Evolutionary conservation across 2,888 invertebrate species (phyloP).

Genomic region (Melanotus villosus): DNA sequence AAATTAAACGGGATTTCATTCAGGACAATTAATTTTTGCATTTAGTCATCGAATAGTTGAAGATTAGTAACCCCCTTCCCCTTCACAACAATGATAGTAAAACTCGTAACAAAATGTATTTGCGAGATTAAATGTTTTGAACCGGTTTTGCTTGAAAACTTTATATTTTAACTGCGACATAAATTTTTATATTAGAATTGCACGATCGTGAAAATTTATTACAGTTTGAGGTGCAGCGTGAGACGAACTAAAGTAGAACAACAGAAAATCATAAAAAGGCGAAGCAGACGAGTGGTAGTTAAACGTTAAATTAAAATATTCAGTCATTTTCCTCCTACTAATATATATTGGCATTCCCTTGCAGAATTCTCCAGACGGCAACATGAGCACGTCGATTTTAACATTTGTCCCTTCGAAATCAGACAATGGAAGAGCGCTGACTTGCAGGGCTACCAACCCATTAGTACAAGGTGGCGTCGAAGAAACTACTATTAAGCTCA

Average conservation of each 20-base stretch:
- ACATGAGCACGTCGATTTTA: slow-evolving; percentile 84
- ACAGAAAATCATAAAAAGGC: not conserved
- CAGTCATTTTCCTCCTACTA: not conserved
- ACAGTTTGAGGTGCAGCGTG: slow-evolving; percentile 66
- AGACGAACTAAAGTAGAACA: not conserved
- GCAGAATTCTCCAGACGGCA: slow-evolving; percentile 86
- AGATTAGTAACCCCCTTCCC: not conserved
- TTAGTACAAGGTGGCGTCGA: slow-evolving; percentile 80
- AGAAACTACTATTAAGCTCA: slow-evolving; percentile 86
- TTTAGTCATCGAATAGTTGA: slow-evolving; percentile 9
- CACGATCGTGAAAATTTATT: slow-evolving; percentile 50
- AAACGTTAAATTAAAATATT: not conserved
- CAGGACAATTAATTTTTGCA: too few relatives aligned
- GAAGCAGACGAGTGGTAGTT: not conserved
- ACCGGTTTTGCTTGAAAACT: slow-evolving; percentile 37
- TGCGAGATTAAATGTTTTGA: slow-evolving; percentile 24
- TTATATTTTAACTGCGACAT: slow-evolving; percentile 46
- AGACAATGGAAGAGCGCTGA: slow-evolving; percentile 84
- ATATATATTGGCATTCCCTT: slow-evolving; percentile 51
- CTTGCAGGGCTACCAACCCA: slow-evolving; percentile 86
- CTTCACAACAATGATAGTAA: too few relatives aligned
- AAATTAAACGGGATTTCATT: too few relatives aligned
- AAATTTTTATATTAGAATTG: slow-evolving; percentile 42
- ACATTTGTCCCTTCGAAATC: slow-evolving; percentile 82
- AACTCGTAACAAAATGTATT: slow-evolving; percentile 22